Evolutionary conservation across 2,113 vertebrate species (phyloP), one percentile per base, ranked within the genome.

Genomic region (Bothrops jararaca): DNA sequence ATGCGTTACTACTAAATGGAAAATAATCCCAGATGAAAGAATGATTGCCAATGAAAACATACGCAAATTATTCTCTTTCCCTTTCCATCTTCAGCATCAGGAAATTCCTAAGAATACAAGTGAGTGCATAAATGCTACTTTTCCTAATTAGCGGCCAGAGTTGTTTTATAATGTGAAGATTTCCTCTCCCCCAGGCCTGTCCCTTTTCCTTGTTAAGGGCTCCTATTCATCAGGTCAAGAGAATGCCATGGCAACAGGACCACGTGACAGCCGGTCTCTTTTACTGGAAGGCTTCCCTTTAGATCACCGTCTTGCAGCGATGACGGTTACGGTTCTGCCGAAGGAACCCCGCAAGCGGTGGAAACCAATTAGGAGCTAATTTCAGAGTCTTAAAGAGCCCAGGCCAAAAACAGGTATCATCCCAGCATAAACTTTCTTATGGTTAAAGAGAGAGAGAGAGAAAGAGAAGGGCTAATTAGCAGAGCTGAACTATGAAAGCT

Each of bases 201-300:
- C 91, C 20, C 58, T 53, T 54, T 34, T 26, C 20, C 64, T 53
- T 29, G 74, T 39, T 94, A 94, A 69, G 92, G 94, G 91, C 93
- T 94, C 93, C 88, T 90, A 64, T 60, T 91, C 85, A 91, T 93
- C 96, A 96, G 93, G 95, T 96, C 96, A 97, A 96, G 96, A 96
- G 95, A 97, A 97, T 94, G 60, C 97, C 98, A 98, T 98, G 96
- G 98, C 97, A 98, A 98, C 98, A 97, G 97, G 94, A 74, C 96
- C 97, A 96, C 93, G 94, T 92, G 93, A 95, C 93, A 95, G 89
- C 92, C 92, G 74, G 52, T 48, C 93, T 91, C 85, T 24, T 91
- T 53, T 96, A 95, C 95, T 96, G 96, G 92, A 94, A 97, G 96
- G 97, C 96, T 95, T 95, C 97, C 97, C 95, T 92, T 95, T 96